Evolutionary conservation across 2,888 invertebrate genomes (phyloP), one percentile per base, ranked within the genome.

Genomic region (Dorcus parallelipipedus): DNA sequence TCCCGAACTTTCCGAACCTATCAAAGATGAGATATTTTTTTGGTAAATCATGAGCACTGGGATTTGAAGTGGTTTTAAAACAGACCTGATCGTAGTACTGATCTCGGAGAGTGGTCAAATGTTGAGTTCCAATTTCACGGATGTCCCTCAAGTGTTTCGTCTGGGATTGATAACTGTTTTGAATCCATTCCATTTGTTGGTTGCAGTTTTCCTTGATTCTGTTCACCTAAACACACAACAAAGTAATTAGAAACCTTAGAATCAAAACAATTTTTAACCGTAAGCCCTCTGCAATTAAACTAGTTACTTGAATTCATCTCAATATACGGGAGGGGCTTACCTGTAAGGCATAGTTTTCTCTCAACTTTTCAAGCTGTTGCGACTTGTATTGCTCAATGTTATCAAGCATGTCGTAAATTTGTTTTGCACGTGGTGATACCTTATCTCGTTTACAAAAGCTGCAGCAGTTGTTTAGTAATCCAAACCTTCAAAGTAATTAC

Each of bases 111-210:
- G 91, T 84, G 57, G 92, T 90, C 65, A 96, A 80, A 75, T 95
- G 93, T 73, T 87, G 90, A 52, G 93, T 90, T 59, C 97, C 95
- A 76, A 95, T 95, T 73, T 96, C 95, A 63, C 95, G 83, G 69
- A 97, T 91, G 73, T 94, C 94, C 69, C 88, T 86, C 53, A 95
- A 82, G 75, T 94, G 91, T 70, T 88, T 90, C 49, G 93, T 88
- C 79, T 96, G 96, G 40, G 88, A 84, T 69, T 91, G 89, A 77
- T 97, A 97, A 75, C 94, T 95, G 73, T 87, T 91, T 72, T 95
- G 89, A 66, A 97, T 92, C 88, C 93, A 93, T 71, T 96, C 96
- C 81, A 95, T 90, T 80, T 96, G 96, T 75, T 92, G 92, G 26
- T 90, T 86, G 76, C 96, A 97, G 74, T 97, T 96, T 73, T 96